Evolutionary conservation across 2,888 invertebrate genomes (phyloP).

Genomic region (Trypoxylon attenuatum): DNA sequence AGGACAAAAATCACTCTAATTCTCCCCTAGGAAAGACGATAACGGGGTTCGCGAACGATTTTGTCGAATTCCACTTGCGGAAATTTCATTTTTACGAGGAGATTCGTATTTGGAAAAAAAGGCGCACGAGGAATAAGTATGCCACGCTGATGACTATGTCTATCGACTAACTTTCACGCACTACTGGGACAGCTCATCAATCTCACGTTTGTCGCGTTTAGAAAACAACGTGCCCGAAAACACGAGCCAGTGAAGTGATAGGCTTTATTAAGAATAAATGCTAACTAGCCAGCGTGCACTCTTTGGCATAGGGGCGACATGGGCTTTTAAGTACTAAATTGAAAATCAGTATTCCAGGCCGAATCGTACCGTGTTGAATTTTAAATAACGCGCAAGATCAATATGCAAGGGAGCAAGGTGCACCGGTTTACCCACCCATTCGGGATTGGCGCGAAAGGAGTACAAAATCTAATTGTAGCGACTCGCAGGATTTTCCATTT

Average conservation of each 20-base stretch:
- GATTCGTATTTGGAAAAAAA: background rate
- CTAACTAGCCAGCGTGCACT: no score
- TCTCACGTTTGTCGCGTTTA: constrained; percentile 4
- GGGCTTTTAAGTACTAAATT: no score
- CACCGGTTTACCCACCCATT: constrained; percentile 14
- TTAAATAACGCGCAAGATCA: constrained; percentile 1
- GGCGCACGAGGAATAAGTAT: constrained; percentile 42
- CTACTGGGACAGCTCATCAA: constrained; percentile 41
- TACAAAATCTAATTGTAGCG: background rate
- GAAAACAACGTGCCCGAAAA: no score
- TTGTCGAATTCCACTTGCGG: constrained; percentile 9
- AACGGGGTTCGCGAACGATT: constrained; percentile 9
- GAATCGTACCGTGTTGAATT: background rate
- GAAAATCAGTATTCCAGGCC: constrained; percentile 9
- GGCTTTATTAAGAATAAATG: no score
- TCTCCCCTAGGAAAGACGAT: constrained; percentile 18
- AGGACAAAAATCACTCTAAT: constrained; percentile 39
- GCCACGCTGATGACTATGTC: constrained; percentile 49
- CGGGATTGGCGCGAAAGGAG: background rate
- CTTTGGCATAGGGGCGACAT: background rate
- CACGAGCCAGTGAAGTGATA: no score
- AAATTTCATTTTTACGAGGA: background rate
- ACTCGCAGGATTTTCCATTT: no score
- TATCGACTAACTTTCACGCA: constrained; percentile 59
- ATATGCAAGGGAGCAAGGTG: background rate